phyloP scores from a whole-genome alignment of 2,888 invertebrate species.

The Willowsia nigromaculata region DNA sequence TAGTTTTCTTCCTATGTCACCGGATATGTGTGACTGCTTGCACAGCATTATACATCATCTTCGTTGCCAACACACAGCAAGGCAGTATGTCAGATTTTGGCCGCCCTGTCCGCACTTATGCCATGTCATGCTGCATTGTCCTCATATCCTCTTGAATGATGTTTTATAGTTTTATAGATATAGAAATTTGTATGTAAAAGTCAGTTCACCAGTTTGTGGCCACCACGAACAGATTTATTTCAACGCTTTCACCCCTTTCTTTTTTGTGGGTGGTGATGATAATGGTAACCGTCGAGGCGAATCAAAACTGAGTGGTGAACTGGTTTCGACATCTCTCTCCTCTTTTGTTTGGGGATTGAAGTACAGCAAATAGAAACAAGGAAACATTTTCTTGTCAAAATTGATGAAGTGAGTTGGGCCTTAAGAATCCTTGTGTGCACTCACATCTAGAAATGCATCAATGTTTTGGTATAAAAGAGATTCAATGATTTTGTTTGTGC shows the following conservation, averaged over 20 bases:
- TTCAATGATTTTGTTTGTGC: too few species aligned
- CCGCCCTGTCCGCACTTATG: neutral
- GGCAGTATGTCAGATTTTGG: constrained; percentile 24
- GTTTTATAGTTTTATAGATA: neutral
- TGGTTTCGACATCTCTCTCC: too few species aligned
- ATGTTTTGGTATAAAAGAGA: too few species aligned
- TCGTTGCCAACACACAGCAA: neutral
- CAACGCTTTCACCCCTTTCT: neutral
- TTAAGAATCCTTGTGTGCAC: too few species aligned
- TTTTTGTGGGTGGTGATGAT: neutral
- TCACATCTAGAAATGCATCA: too few species aligned
- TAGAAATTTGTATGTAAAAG: neutral
- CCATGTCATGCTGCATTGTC: constrained; percentile 28
- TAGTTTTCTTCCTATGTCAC: neutral
- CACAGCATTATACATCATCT: constrained; percentile 26
- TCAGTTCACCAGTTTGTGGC: neutral
- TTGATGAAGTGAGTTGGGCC: too few species aligned
- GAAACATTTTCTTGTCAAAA: too few species aligned
- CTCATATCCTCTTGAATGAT: neutral
- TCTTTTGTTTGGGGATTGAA: too few species aligned
- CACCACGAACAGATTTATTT: neutral
- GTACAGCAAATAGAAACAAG: too few species aligned
- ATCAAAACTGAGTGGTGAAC: too few species aligned
- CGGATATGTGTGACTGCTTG: constrained; percentile 48
- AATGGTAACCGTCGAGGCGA: neutral